phyloP scores from a whole-genome alignment of 2,113 vertebrate genomes.

The Sinocyclocheilus rhinocerous region DNA sequence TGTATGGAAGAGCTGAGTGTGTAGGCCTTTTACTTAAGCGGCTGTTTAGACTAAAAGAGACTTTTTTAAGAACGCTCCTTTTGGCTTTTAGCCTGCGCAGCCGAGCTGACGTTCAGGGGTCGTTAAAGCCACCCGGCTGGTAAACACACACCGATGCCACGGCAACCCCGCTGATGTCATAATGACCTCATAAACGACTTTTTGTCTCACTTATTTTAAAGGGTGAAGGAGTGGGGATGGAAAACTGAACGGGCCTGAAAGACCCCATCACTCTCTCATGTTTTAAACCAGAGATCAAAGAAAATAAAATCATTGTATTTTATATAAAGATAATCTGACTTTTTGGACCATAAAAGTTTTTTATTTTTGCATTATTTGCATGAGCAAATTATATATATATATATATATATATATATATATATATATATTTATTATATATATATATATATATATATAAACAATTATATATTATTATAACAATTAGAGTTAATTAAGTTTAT shows the following conservation, averaged over 20 bases:
- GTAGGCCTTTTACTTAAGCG: slow-evolving; percentile 43
- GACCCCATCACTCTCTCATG: neutral
- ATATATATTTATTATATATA: no score
- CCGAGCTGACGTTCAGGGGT: neutral
- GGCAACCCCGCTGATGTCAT: slow-evolving; percentile 50
- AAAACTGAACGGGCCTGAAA: neutral
- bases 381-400: no score
- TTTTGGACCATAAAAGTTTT: no score
- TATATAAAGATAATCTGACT: neutral
- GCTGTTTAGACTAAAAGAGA: slow-evolving; percentile 45
- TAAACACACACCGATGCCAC: slow-evolving; percentile 44
- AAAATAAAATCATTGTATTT: neutral
- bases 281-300: neutral
- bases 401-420: no score
- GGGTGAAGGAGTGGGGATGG: neutral
- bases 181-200: slow-evolving; percentile 50
- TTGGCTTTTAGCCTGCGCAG: neutral
- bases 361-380: no score
- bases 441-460: no score
- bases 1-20: slow-evolving; percentile 48
- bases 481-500: no score
- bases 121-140: slow-evolving; percentile 33
- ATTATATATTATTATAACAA: no score
- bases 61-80: slow-evolving; percentile 36
- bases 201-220: slow-evolving; percentile 37